Conservation (phyloP, 2,888 invertebrate species). For the Coleophora flavipennella region DNA sequence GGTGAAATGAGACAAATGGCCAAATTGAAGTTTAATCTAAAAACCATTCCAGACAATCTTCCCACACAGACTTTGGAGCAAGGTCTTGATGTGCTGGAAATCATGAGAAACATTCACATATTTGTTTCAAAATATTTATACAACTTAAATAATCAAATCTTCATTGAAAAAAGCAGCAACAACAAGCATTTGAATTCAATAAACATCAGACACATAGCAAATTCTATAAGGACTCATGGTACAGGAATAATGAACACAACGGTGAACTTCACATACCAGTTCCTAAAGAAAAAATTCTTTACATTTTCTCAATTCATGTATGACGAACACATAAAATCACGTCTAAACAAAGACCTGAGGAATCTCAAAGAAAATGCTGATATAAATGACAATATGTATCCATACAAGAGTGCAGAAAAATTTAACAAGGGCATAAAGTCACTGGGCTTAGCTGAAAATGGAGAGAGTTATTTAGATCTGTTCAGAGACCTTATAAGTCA, state of each 20-base stretch:
- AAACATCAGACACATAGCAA: constrained; percentile 94
- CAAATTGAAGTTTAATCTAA: constrained; percentile 83
- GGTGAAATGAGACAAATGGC: constrained; percentile 97
- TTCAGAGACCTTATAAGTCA: constrained; percentile 94
- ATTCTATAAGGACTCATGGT: constrained; percentile 97
- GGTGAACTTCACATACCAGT: constrained; percentile 94
- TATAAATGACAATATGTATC: constrained; percentile 79
- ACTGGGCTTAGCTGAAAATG: constrained; percentile 85
- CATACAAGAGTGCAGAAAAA: constrained; percentile 92
- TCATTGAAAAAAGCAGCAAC: constrained; percentile 91
- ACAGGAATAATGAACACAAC: constrained; percentile 97
- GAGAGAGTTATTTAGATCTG: constrained; percentile 91
- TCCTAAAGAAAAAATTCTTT: constrained; percentile 92
- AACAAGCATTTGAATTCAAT: constrained; percentile 97
- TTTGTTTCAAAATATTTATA: constrained; percentile 96
- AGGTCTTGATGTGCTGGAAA: constrained; percentile 96
- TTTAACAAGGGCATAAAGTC: constrained; percentile 93
- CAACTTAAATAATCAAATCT: constrained; percentile 96
- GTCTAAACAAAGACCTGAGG: constrained; percentile 89
- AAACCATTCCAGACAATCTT: constrained; percentile 91
- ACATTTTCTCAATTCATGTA: constrained; percentile 97
- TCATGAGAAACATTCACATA: constrained; percentile 95
- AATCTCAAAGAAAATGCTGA: constrained; percentile 83
- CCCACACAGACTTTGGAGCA: constrained; percentile 98
- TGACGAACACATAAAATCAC: constrained; percentile 97